Evolutionary conservation across 2,113 vertebrate species (phyloP).

Genomic region (Paedocypris sp.): DNA sequence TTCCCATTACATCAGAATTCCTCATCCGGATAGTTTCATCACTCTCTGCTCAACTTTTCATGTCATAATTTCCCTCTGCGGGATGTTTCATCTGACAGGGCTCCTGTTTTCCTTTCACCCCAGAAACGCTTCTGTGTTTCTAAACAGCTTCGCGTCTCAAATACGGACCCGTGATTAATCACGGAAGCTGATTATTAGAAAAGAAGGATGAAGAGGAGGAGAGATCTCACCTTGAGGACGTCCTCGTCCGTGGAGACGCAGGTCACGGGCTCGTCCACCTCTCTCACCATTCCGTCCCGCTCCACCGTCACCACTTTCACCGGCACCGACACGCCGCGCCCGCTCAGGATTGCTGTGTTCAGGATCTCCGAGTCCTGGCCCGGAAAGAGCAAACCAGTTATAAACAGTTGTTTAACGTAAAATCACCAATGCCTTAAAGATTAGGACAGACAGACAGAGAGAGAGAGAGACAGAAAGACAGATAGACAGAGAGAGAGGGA

Average conservation of each 20-base stretch:
- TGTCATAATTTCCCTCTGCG: neutral
- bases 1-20: slow-evolving; percentile 9
- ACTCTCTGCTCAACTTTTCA: neutral
- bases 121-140: neutral
- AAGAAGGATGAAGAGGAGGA: neutral
- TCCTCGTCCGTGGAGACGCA: slow-evolving; percentile 62
- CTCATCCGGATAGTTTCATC: neutral
- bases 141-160: too few species aligned
- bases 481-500: too few species aligned
- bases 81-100: neutral
- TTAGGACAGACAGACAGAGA: too few species aligned
- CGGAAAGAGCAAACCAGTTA: too few species aligned
- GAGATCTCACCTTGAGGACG: slow-evolving; percentile 54
- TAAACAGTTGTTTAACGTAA: too few species aligned
- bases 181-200: too few species aligned
- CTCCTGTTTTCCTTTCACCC: neutral
- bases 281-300: slow-evolving; percentile 57
- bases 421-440: too few species aligned
- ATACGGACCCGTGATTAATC: too few species aligned
- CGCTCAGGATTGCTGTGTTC: slow-evolving; percentile 65
- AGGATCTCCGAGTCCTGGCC: slow-evolving; percentile 61
- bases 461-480: too few species aligned
- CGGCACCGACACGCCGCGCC: slow-evolving; percentile 53
- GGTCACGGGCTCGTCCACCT: slow-evolving; percentile 55
- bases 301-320: slow-evolving; percentile 65